Base-by-base conservation (phyloP, 2,113 vertebrate species). In the Gallinago paraguaiae region DNA sequence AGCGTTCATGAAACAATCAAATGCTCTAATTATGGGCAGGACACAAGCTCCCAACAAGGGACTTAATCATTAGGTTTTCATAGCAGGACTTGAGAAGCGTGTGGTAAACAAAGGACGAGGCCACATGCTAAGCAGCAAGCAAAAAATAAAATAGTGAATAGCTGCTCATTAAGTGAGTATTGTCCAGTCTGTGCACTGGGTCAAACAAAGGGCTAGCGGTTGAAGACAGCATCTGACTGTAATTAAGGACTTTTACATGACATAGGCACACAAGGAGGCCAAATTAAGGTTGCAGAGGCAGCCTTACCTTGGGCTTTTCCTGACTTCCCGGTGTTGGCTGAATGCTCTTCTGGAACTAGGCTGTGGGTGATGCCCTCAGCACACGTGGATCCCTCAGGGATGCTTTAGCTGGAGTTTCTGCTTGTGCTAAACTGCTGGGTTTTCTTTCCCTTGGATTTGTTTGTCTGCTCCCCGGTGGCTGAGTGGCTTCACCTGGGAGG, bases 361-460 rank as follows among this genome's bases (percentile, higher is more conserved):
- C 25, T 61, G 41, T 50, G 10, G n/a, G 13, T 71, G 61, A 41
- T 43, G 39, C 53, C 23, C 24, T 43, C 43, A 48, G 31, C 33
- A 61, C 39, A 25, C 0, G 0, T 17, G 31, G 23, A 54, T 71
- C 17, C 17, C 17, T 27, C 11, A 30, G 43, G 1, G 2, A 41
- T 46, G 19, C 8, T 24, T 45, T 78, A 30, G 20, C 27, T 71
- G 53, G 35, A 43, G n/a, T 46, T 63, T 80, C 80, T 33, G 35
- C n/a, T 41, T n/a, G 46, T 8, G 37, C 37, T 30, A 35, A 70
- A 45, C 31, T n/a, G 56, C 33, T 63, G 41, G 22, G 25, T 70
- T 86, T 81, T 57, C 63, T 33, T 71, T 8, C 5, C 30, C 13
- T 59, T 59, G 43, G 43, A 12, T 50, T 75, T 57, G 7, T 25